A percentile compares a stretch with the other conserved stretches of the same genome.
phyloP scores from a whole-genome alignment of 2,797 vertebrate species.

The Sarcophilus harrisii region DNA sequence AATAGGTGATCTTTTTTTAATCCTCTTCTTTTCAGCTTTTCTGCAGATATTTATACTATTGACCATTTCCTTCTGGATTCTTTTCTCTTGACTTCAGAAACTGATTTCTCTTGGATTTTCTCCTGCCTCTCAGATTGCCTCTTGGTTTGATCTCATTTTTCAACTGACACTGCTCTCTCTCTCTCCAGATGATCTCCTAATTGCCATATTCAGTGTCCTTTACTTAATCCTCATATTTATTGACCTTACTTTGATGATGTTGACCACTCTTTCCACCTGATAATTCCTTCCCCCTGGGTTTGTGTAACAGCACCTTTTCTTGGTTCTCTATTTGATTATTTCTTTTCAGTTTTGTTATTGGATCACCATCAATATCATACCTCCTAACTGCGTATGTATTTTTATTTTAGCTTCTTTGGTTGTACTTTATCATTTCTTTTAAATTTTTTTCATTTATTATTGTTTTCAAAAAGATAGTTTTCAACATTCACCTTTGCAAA shows the following conservation, averaged over 20 bases:
- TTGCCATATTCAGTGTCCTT: background rate
- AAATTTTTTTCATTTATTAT: too few species aligned
- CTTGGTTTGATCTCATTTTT: background rate
- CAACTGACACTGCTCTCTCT: background rate
- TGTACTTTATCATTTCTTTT: background rate
- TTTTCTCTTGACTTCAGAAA: background rate
- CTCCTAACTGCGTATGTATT: background rate
- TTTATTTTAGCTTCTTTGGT: background rate
- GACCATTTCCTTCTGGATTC: background rate
- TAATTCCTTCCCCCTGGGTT: too few species aligned
- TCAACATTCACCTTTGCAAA: too few species aligned
- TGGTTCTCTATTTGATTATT: background rate
- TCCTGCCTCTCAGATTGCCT: background rate
- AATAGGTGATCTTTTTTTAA: background rate
- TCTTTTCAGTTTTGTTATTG: background rate
- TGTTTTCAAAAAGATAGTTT: too few species aligned
- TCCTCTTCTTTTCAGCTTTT: background rate
- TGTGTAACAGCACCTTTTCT: too few species aligned
- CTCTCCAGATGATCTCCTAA: background rate
- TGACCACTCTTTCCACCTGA: too few species aligned
- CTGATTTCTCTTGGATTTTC: background rate
- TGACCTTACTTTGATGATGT: too few species aligned
- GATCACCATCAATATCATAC: background rate
- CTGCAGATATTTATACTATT: background rate
- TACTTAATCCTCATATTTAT: too few species aligned